Base-by-base conservation (phyloP, 2,797 vertebrate genomes). In the Aplochiton taeniatus region DNA sequence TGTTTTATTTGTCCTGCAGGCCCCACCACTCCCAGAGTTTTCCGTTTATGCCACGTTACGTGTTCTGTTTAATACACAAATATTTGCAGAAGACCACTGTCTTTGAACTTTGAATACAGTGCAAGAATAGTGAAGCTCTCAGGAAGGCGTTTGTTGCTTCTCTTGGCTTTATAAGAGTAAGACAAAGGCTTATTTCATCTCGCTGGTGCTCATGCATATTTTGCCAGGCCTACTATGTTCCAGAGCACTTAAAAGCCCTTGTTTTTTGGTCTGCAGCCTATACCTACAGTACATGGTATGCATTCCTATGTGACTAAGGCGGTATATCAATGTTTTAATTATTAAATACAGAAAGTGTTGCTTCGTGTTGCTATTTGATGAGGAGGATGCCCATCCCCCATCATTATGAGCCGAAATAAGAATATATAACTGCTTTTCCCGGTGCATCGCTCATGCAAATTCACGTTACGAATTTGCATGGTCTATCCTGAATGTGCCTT, bases 81-180 rank as follows among this genome's bases (percentile, higher is more conserved):
- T 91, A 90, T 91, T 91, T 87, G 87, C 78, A 81, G 77, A 83
- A 83, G 79, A 84, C 77, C 78, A 68, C 63, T 74, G 79, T 81
- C 83, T 91, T 89, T 89, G 82, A 89, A 86, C 74, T 73, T 66
- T 78, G 74, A 87, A 74, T 74, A 63, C 53, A 87, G 72, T 74
- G 61, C 53, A 77, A 87, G 71, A 84, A 77, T 69, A 73, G 75
- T 82, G 86, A 67, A 70, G 77, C 65, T 80, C 41, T 73, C 49
- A 65, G 80, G 83, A 90, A 71, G 77, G 68, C 48, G 65, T 82
- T 81, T 83, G 77, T 77, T 85, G 80, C 69, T 70, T 79, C 73
- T 75, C 68, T 77, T 53, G 55, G 74, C 75, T 77, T 83, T 69
- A 73, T 67, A 65, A 68, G 68, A 55, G 71, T 57, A 69, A 62